A percentile compares a stretch with the other conserved stretches of the same genome.
Evolutionary conservation across 2,113 vertebrate genomes (phyloP).

Genomic region (Bubo bubo): DNA sequence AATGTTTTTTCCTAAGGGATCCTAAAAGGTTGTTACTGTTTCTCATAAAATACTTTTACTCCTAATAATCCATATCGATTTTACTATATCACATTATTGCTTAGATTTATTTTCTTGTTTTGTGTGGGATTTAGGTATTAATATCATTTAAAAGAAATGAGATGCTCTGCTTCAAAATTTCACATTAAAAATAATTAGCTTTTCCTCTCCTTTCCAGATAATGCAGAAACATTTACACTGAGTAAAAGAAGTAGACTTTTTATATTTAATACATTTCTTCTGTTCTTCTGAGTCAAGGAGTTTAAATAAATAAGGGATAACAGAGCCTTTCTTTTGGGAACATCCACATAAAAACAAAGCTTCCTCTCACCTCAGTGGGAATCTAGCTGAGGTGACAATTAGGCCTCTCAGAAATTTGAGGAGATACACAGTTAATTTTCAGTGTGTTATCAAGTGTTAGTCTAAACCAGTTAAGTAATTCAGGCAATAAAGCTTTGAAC

Average conservation of each 20-base stretch:
- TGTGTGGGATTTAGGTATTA: conserved; percentile 29
- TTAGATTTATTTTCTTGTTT: conserved; percentile 68
- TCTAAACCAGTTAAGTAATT: not conserved
- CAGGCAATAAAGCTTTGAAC: not conserved
- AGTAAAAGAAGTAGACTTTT: not conserved
- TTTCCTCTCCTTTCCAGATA: not conserved
- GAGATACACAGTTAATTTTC: not conserved
- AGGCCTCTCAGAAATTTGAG: not conserved
- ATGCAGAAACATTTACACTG: not conserved
- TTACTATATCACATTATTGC: conserved; percentile 40
- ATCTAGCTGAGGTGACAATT: not conserved
- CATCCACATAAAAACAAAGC: not conserved
- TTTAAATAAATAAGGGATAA: not conserved
- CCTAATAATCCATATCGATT: conserved; percentile 67
- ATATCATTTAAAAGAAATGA: conserved; percentile 35
- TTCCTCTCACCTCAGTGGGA: not conserved
- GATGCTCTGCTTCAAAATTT: not conserved
- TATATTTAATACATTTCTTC: not conserved
- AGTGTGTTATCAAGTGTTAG: not conserved
- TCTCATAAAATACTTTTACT: conserved; percentile 60
- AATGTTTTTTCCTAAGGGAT: not conserved
- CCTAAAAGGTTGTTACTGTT: conserved; percentile 42
- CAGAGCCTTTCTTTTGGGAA: not conserved
- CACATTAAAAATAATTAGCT: conserved; percentile 12
- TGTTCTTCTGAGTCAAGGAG: not conserved